phyloP scores from a whole-genome alignment of 2,113 vertebrate species.

The Azemiops feae region DNA sequence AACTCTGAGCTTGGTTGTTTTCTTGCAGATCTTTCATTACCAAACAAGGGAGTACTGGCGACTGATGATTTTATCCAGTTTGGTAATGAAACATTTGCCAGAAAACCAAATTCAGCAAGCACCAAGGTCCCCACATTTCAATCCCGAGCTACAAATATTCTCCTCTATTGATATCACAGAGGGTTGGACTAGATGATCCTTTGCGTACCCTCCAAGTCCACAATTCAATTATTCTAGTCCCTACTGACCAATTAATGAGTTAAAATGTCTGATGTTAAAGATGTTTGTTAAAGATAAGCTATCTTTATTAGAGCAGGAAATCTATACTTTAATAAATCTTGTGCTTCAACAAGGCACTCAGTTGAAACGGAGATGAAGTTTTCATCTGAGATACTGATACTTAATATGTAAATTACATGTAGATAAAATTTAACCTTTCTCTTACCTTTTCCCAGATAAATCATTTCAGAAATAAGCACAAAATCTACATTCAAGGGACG shows the following conservation, averaged over 20 bases:
- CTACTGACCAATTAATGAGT: not conserved
- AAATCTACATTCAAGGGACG: slow-evolving; percentile 85
- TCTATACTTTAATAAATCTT: not conserved
- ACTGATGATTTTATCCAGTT: no score
- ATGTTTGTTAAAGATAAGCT: not conserved
- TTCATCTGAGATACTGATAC: not conserved
- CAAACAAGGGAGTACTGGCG: no score
- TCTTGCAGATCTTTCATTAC: no score
- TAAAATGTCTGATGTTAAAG: not conserved
- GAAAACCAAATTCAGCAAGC: no score
- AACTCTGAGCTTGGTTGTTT: no score
- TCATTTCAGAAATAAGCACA: slow-evolving; percentile 79
- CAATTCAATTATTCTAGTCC: not conserved
- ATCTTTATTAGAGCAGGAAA: not conserved
- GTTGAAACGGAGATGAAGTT: no score
- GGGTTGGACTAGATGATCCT: not conserved
- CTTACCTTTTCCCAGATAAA: slow-evolving; percentile 75
- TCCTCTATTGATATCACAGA: not conserved
- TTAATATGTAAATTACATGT: not conserved
- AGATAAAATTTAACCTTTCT: not conserved
- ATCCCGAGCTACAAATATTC: no score
- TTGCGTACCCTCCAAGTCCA: no score
- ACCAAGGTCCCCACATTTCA: no score
- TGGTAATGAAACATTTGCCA: no score
- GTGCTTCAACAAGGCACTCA: no score